These are phyloP conservation scores for Mustelus asterias DNA, from an alignment of 2,113 vertebrate species.

Conservation along the genomic window DNA sequence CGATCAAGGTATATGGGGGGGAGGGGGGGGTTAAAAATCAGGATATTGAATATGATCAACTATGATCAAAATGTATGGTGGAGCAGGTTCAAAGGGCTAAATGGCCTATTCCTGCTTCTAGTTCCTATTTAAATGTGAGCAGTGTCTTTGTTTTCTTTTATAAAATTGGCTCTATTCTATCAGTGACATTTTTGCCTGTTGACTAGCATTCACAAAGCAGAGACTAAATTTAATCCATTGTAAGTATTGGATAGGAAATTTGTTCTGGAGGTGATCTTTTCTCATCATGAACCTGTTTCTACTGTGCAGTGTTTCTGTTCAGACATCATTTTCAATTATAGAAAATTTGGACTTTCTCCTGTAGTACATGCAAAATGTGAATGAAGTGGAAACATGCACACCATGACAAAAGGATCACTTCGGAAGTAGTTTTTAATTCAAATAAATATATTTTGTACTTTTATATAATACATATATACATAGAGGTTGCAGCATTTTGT, in stretches of 20 bases:
- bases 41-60: no score
- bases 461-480: conserved; percentile 33
- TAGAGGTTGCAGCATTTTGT: conserved; percentile 4
- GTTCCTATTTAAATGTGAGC: neutral
- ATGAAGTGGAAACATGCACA: neutral
- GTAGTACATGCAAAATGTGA: neutral
- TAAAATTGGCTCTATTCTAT: neutral
- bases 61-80: no score
- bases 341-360: neutral
- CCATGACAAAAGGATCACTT: neutral
- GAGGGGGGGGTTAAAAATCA: no score
- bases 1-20: no score
- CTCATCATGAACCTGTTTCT: neutral
- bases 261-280: neutral
- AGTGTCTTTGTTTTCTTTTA: neutral
- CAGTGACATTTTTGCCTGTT: neutral
- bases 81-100: no score
- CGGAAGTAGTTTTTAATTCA: conserved; percentile 23
- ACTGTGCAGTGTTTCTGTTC: neutral
- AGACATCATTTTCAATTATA: neutral
- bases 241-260: neutral
- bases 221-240: neutral
- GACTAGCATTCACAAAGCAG: neutral
- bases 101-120: no score
- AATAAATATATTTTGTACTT: conserved; percentile 38